Base-by-base conservation (phyloP, 2,888 invertebrate genomes). In the Leptinotarsa rubiginosa region DNA sequence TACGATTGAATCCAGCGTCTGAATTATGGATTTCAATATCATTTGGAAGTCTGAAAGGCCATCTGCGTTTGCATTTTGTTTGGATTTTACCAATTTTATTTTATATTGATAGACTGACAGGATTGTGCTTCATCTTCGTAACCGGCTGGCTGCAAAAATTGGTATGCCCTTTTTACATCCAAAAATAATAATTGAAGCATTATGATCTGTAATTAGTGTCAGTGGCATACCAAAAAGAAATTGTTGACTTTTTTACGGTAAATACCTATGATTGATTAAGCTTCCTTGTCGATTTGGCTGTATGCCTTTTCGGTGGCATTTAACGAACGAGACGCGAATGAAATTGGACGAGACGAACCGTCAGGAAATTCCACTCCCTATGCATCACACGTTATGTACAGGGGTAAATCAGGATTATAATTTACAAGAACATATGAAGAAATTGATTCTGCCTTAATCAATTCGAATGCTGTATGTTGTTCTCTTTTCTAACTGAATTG, bases 1-100 rank as follows among this genome's bases (percentile, higher is more conserved):
- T 68, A 25, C 67, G 67, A 47, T 49, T 47, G 59, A 66, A 66
- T 47, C 66, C 66, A n/a, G 66, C 66, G 49, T 71, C 65, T 65
- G 31, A 50, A 56, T 65, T 65, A n/a, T 47, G 3, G 65, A 47
- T 65, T 47, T n/a, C 47, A 47, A 65, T 65, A 47, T 47, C n/a
- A 65, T 65, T 47, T 65, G 47, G 52, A 4, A 49, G 47, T 47
- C 47, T 47, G 47, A 47, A 47, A 47, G 47, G 47, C 47, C 47
- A 67, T 47, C 72, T 20, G 59, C 56, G 56, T 67, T 67, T 47
- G 67, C 54, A 31, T 67, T 66, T 56, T 71, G 31, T 22, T 67
- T 31, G 49, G 59, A 72, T 47, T 72, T 67, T 5, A 72, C n/a
- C n/a, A n/a, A n/a, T n/a, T n/a, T n/a, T n/a, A n/a, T n/a, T n/a